Conservation (phyloP, 2,888 invertebrate species). For the Sceliomorpha sp. region DNA sequence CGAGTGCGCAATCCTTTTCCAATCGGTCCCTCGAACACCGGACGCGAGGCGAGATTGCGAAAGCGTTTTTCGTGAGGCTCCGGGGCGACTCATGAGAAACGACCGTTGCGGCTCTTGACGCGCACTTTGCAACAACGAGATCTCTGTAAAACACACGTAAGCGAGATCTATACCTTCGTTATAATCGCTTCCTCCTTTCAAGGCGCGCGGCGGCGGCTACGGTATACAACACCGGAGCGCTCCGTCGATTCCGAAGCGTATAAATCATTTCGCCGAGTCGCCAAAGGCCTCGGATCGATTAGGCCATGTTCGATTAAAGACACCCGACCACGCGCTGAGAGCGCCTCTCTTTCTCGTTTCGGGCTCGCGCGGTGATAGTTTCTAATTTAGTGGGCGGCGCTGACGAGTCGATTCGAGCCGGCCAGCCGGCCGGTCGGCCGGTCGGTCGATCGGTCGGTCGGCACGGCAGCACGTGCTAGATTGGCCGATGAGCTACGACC, state of each 20-base stretch:
- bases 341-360: conserved; percentile 19
- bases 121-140: conserved; percentile 1
- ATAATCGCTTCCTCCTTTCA: conserved; percentile 49
- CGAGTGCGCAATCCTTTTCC: not conserved
- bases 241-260: conserved; percentile 28
- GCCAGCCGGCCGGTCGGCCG: too few species aligned
- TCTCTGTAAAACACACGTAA: not conserved
- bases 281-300: conserved; percentile 47
- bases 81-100: conserved; percentile 29
- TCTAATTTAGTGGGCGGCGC: conserved; percentile 44
- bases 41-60: conserved; percentile 13
- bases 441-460: too few species aligned
- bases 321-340: conserved; percentile 29
- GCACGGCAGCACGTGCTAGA: conserved; percentile 20
- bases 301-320: conserved; percentile 47
- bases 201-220: too few species aligned
- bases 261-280: conserved; percentile 51
- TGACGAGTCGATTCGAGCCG: conserved; percentile 36
- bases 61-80: conserved; percentile 16
- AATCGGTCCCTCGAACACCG: conserved; percentile 8
- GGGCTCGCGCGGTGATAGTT: conserved; percentile 31
- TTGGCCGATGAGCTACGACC: not conserved
- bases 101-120: conserved; percentile 6
- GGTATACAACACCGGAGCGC: not conserved
- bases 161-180: conserved; percentile 1